Conservation (phyloP, 2,113 vertebrate species). For the Circaetus cinerascens region DNA sequence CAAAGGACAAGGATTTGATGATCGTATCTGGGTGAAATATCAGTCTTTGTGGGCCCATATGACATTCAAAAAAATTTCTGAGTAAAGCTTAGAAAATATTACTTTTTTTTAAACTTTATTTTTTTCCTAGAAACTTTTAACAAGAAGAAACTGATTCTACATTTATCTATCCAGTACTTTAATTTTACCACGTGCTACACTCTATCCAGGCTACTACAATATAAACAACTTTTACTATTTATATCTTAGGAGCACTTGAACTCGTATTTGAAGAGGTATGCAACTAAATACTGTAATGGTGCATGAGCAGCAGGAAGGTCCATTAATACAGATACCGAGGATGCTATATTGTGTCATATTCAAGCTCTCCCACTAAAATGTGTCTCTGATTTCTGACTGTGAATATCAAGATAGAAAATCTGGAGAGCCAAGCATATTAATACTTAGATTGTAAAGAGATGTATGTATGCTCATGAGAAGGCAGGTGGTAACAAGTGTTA, state of each 20-base stretch:
- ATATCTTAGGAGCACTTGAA: not conserved
- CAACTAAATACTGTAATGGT: not conserved
- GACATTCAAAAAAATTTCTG: not conserved
- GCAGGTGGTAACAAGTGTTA: not conserved
- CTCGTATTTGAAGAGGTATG: not conserved
- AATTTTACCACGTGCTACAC: not conserved
- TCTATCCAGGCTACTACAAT: not conserved
- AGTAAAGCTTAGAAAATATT: not conserved
- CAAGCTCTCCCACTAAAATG: not conserved
- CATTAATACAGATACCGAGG: not conserved
- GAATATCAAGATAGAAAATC: slow-evolving; percentile 51
- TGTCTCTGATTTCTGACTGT: not conserved
- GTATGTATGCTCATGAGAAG: not conserved
- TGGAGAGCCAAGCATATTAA: not conserved
- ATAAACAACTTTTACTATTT: not conserved
- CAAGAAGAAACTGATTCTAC: not conserved
- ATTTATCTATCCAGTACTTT: not conserved
- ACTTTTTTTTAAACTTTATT: fast-evolving
- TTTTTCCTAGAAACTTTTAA: not conserved
- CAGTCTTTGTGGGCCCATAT: not conserved
- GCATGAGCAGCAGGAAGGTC: not conserved
- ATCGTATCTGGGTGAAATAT: not conserved
- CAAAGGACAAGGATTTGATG: not conserved
- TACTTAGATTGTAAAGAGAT: not conserved
- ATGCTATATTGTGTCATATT: not conserved